Percentiles rank a stretch among this genome's conserved stretches.
phyloP scores from a whole-genome alignment of 2,113 vertebrate species.

The Microtus pennsylvanicus region DNA sequence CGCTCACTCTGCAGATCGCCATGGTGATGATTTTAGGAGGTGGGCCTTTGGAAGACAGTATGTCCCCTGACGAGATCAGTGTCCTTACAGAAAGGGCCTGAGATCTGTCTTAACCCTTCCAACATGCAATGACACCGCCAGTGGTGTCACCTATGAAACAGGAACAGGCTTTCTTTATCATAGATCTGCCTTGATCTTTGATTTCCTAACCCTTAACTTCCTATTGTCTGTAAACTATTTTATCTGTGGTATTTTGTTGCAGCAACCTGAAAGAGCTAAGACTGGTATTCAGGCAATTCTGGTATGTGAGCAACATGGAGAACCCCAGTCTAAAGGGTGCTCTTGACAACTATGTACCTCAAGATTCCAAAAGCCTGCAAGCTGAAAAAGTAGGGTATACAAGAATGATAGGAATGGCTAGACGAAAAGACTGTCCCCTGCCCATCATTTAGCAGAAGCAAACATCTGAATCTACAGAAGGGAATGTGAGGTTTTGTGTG shows the following conservation, averaged over 20 bases:
- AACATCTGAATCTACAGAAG: not conserved
- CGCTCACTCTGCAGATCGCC: not conserved
- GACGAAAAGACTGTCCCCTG: not conserved
- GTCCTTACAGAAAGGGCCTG: not conserved
- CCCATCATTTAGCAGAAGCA: not conserved
- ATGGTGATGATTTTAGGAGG: not conserved
- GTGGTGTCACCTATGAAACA: not conserved
- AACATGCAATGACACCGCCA: too few relatives aligned
- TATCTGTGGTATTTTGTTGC: not conserved
- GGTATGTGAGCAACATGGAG: not conserved
- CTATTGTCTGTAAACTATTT: not conserved
- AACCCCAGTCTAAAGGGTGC: not conserved
- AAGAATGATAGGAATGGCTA: not conserved
- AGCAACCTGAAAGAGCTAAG: not conserved
- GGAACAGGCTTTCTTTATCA: not conserved
- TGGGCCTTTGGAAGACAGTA: not conserved
- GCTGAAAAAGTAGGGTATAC: not conserved
- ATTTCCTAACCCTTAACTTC: not conserved
- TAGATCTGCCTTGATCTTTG: not conserved
- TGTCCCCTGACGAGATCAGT: not conserved
- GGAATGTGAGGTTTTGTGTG: not conserved
- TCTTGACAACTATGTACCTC: not conserved
- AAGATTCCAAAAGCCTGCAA: not conserved
- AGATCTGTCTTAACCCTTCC: not conserved
- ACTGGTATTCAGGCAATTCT: not conserved